A percentile compares a stretch with the other conserved stretches of the same genome.
phyloP scores from a whole-genome alignment of 2,888 invertebrate genomes.

The Drosophila mimica region DNA sequence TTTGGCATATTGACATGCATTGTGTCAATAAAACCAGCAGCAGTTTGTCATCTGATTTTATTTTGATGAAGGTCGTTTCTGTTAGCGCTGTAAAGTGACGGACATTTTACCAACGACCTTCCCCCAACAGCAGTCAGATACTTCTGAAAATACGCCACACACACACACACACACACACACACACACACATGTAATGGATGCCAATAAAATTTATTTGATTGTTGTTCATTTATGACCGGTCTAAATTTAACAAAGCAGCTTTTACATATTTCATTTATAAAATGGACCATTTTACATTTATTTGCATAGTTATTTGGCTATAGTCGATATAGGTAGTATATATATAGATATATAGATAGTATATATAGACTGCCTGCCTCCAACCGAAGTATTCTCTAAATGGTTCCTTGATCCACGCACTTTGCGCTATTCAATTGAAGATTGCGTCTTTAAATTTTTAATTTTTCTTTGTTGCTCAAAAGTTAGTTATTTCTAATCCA shows the following conservation, averaged over 20 bases:
- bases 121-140: background rate
- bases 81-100: conserved; percentile 53
- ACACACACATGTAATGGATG: background rate
- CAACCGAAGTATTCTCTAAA: too few species aligned
- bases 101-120: conserved; percentile 45
- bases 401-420: background rate
- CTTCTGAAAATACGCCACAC: conserved; percentile 1
- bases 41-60: conserved; percentile 66
- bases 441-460: background rate
- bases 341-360: too few species aligned
- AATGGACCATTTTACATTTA: background rate
- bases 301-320: background rate
- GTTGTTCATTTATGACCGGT: conserved; percentile 20
- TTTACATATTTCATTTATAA: background rate
- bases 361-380: too few species aligned
- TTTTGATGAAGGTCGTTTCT: conserved; percentile 76
- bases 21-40: conserved; percentile 64
- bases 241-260: background rate
- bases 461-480: too few species aligned
- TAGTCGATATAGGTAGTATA: background rate
- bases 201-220: conserved; percentile 23
- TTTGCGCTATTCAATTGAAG: background rate
- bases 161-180: background rate
- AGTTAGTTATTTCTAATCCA: background rate
- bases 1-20: conserved; percentile 74